Conservation (phyloP, 2,888 invertebrate genomes). For the Pilophorus perplexus region DNA sequence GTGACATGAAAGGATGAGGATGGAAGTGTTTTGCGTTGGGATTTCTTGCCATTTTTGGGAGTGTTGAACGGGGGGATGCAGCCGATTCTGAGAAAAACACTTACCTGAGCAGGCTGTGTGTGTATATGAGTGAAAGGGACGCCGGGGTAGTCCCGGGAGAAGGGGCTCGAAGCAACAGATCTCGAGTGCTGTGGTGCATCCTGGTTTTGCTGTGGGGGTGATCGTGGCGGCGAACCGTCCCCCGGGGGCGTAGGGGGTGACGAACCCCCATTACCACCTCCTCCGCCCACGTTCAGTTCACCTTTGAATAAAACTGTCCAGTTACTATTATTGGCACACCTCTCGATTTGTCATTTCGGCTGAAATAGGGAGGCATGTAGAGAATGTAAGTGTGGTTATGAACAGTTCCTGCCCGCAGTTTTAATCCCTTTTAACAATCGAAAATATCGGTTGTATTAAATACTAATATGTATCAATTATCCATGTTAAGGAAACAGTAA, state of each 20-base stretch:
- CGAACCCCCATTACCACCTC: slow-evolving; percentile 52
- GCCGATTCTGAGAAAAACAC: no score
- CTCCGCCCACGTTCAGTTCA: slow-evolving; percentile 45
- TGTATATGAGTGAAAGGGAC: slow-evolving; percentile 94
- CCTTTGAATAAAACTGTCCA: slow-evolving; percentile 42
- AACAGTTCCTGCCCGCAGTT: neutral
- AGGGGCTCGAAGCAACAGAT: slow-evolving; percentile 52
- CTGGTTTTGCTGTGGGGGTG: slow-evolving; percentile 44
- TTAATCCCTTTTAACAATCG: no score
- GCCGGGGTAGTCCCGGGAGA: slow-evolving; percentile 68
- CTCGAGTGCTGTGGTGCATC: slow-evolving; percentile 47
- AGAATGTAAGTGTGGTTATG: neutral
- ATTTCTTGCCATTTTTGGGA: no score
- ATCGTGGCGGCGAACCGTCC: slow-evolving; percentile 46
- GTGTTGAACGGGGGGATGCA: no score
- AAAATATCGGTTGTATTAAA: no score
- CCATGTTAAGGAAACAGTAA: no score
- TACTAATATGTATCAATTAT: no score
- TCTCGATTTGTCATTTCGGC: slow-evolving; percentile 1
- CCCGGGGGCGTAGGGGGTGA: slow-evolving; percentile 61
- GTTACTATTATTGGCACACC: slow-evolving; percentile 33
- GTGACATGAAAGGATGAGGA: no score
- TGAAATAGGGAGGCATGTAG: neutral
- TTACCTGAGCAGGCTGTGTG: slow-evolving; percentile 79
- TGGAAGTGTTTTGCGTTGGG: no score